These are phyloP conservation scores for Eubasilissa splendida DNA, from an alignment of 2,888 invertebrate genomes.

Conservation along the genomic window DNA sequence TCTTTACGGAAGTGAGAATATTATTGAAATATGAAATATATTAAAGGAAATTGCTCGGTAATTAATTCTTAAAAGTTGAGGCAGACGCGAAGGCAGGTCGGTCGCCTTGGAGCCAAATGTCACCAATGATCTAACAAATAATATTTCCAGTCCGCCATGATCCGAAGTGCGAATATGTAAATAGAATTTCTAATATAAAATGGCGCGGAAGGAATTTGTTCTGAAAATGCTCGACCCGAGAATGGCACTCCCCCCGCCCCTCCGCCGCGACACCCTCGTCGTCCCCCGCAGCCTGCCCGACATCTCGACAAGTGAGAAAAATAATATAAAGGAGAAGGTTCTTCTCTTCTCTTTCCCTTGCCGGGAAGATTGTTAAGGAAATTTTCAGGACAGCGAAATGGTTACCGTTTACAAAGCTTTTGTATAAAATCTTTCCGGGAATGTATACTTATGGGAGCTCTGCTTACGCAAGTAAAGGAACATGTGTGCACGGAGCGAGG, in stretches of 20 bases:
- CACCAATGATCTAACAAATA: neutral
- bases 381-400: constrained; percentile 15
- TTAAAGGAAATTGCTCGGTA: too few relatives aligned
- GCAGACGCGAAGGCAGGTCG: too few relatives aligned
- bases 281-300: neutral
- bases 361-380: constrained; percentile 6
- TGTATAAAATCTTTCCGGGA: too few relatives aligned
- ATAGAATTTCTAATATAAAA: constrained; percentile 26
- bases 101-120: too few relatives aligned
- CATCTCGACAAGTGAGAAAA: constrained; percentile 31
- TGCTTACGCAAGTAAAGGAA: too few relatives aligned
- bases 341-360: neutral
- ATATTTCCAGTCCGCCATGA: constrained; percentile 2
- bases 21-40: too few relatives aligned
- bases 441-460: too few relatives aligned
- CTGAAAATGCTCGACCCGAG: constrained; percentile 3
- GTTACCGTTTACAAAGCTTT: too few relatives aligned
- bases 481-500: too few relatives aligned
- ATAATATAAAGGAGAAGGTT: constrained; percentile 25
- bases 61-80: too few relatives aligned
- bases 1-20: too few relatives aligned
- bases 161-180: neutral
- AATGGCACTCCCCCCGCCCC: too few relatives aligned
- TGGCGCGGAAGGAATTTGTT: constrained; percentile 1
- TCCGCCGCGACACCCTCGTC: neutral